Conservation (phyloP, 2,113 vertebrate genomes). For the Gasterosteus aculeatus region DNA sequence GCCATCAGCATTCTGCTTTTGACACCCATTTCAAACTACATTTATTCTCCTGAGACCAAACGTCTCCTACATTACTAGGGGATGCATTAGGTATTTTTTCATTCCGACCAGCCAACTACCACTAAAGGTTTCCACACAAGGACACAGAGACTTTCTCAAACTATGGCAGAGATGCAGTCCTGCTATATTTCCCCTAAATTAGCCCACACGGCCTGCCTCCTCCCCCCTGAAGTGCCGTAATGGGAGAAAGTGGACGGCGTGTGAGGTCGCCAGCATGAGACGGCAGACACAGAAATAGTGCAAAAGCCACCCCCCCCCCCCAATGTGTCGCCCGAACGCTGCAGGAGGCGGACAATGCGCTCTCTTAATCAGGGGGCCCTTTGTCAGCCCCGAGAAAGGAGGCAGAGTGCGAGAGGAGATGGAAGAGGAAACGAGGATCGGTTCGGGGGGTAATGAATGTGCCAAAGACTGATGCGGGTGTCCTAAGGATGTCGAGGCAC, state of each 20-base stretch:
- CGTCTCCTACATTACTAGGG: not conserved
- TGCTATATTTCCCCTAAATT: slow-evolving; percentile 17
- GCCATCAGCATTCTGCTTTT: slow-evolving; percentile 2
- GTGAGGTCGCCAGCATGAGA: slow-evolving; percentile 17
- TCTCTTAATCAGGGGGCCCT: slow-evolving; percentile 62
- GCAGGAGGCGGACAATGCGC: slow-evolving; percentile 53
- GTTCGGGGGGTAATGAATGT: slow-evolving; percentile 59
- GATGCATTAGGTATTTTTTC: not conserved
- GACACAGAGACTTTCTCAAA: slow-evolving; percentile 19
- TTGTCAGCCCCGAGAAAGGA: slow-evolving; percentile 59
- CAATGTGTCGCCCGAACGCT: slow-evolving; percentile 35
- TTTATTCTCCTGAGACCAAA: slow-evolving; percentile 21
- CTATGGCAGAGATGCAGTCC: slow-evolving; percentile 20
- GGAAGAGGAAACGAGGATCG: slow-evolving; percentile 21
- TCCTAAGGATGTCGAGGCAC: slow-evolving; percentile 35
- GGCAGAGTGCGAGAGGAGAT: slow-evolving; percentile 30
- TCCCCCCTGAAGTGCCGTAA: slow-evolving; percentile 15
- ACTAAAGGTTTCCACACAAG: slow-evolving; percentile 21
- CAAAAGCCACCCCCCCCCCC: slow-evolving; percentile 6
- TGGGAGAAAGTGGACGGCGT: slow-evolving; percentile 37
- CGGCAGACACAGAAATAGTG: slow-evolving; percentile 1
- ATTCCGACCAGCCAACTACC: not conserved
- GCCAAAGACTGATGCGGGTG: slow-evolving; percentile 42
- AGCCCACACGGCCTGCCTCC: not conserved
- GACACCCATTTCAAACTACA: slow-evolving; percentile 7